A percentile compares a stretch with the other conserved stretches of the same genome.
Conservation (phyloP, 1,140 invertebrate genomes). For the Glomeris maerens region DNA sequence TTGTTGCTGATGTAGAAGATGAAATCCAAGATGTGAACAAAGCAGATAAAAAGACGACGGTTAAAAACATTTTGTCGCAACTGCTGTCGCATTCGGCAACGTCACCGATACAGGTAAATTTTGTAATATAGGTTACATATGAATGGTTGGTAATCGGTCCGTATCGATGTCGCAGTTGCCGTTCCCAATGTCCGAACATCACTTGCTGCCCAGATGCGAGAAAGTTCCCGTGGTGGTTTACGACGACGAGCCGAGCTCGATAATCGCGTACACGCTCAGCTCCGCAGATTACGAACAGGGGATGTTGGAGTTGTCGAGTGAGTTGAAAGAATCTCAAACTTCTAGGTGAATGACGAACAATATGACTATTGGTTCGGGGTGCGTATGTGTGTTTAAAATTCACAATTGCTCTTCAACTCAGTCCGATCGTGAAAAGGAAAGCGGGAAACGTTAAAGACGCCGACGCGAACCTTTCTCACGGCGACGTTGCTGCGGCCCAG, state of each 20-base stretch:
- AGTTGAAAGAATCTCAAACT: no score
- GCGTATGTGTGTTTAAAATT: no score
- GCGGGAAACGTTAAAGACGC: no score
- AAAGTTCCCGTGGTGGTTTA: conserved; percentile 60
- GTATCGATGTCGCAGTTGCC: conserved; percentile 34
- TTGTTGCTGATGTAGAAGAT: neutral
- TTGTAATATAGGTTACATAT: no score
- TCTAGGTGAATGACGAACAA: no score
- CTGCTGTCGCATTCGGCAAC: neutral
- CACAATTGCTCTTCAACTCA: no score
- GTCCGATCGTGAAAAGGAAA: no score
- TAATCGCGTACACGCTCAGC: conserved; percentile 69
- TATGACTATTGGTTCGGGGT: no score
- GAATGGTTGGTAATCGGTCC: neutral
- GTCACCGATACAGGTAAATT: neutral
- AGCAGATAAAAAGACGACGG: neutral
- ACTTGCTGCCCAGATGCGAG: conserved; percentile 37
- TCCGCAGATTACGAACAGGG: conserved; percentile 52
- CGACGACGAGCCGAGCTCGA: conserved; percentile 73
- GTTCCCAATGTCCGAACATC: conserved; percentile 48
- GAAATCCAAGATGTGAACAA: neutral
- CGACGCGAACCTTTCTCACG: no score
- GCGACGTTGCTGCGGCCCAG: no score
- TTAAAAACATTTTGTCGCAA: neutral
- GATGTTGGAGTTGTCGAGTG: conserved; percentile 35